Evolutionary conservation across 1,140 invertebrate species (phyloP).

Genomic region (Papilio polytes): DNA sequence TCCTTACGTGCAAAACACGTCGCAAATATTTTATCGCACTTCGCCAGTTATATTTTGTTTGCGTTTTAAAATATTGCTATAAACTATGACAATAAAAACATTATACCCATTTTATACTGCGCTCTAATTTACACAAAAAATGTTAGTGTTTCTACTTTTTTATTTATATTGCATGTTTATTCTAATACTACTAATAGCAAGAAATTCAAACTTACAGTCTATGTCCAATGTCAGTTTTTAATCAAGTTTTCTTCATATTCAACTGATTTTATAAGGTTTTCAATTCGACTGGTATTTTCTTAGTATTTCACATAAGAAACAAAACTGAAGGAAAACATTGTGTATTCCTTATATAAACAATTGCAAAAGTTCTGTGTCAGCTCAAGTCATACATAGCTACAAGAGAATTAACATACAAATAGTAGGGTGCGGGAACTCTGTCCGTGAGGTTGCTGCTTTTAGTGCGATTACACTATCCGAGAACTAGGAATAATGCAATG

Average conservation of each 20-base stretch:
- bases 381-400: slow-evolving; percentile 36
- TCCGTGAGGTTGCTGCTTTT: slow-evolving; percentile 52
- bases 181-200: no score
- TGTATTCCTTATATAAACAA: slow-evolving; percentile 23
- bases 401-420: slow-evolving; percentile 65
- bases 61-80: not conserved
- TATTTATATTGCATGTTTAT: no score
- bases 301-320: not conserved
- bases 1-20: slow-evolving; percentile 45
- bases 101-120: not conserved
- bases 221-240: no score
- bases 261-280: no score
- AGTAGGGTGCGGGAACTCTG: slow-evolving; percentile 46
- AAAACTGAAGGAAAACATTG: slow-evolving; percentile 4
- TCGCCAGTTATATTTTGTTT: slow-evolving; percentile 10
- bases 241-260: no score
- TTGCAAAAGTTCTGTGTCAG: slow-evolving; percentile 21
- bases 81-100: not conserved
- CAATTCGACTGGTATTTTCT: no score
- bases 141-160: no score
- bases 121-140: not conserved
- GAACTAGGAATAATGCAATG: slow-evolving; percentile 42
- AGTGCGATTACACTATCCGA: slow-evolving; percentile 55
- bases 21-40: slow-evolving; percentile 19
- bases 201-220: no score